Base-by-base conservation (phyloP, 2,113 vertebrate genomes). In the Procapra przewalskii region DNA sequence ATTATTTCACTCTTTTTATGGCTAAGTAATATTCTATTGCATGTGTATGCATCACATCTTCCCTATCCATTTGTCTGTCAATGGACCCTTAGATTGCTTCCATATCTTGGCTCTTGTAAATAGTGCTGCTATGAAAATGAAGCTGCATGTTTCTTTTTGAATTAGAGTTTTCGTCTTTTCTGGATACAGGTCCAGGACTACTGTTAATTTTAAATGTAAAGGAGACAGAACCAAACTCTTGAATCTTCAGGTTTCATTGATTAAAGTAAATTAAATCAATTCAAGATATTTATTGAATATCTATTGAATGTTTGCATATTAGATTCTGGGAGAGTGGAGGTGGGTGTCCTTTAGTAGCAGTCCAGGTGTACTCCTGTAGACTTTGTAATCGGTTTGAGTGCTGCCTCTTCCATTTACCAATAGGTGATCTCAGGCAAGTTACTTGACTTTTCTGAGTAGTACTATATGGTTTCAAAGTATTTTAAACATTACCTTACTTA, bases 201-300 rank as follows among this genome's bases (percentile, higher is more conserved):
- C 50, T 91, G 50, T 92, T 83, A 59, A 85, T 93, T 97, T 93
- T 94, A 60, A 92, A 31, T 88, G 31, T 54, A 80, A 77, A 84
- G 45, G 33, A 92, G 43, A 54, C 43, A 71, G 52, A 91, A 71
- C 29, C 64, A 59, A 71, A 55, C 9, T 55, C 29, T 84, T 45
- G 36, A 94, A 59, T 95, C 75, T 90, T 90, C 12, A 85, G 2
- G 64, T 82, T 98, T 88, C 55, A 43, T 80, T 60, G 90, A 21
- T 93, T 71, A 81, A 81, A 62, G 40, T 88, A 95, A 95, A 33
- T 43, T 31, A 57, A 86, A 57, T 79, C 3, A 86, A 43, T 59
- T 91, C n/a, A 95, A 43, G 54, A 7, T 87, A 43, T 27, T 75
- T 94, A 43, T 14, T 48, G n/a, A 67, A 19, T 84, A 45, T 64